Percentiles rank a stretch among this genome's conserved stretches.
Conservation (phyloP, 2,113 vertebrate species). For the Odocoileus hemionus region DNA sequence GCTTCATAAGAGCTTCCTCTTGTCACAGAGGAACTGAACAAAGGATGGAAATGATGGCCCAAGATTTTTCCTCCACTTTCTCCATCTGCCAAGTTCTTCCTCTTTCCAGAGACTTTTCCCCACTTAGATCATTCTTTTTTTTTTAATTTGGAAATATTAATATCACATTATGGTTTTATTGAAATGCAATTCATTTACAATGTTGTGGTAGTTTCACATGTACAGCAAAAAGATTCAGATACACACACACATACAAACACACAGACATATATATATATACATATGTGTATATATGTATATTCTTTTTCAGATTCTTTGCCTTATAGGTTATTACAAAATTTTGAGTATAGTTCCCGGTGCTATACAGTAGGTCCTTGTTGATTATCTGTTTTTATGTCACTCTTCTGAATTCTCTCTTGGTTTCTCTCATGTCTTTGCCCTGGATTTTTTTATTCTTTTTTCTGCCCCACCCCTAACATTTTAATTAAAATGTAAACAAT, state of each 20-base stretch:
- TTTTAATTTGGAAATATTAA: neutral
- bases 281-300: neutral
- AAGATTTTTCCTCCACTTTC: no score
- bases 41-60: neutral
- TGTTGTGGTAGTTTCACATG: neutral
- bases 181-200: neutral
- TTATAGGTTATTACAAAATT: neutral
- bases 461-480: neutral
- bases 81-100: neutral
- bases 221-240: neutral
- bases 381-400: neutral
- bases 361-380: neutral
- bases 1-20: neutral
- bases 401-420: neutral
- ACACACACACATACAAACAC: neutral
- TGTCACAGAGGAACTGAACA: neutral
- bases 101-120: neutral
- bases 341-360: neutral
- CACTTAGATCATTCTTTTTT: neutral
- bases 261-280: rapidly evolving
- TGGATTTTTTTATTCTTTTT: neutral
- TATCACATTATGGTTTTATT: neutral
- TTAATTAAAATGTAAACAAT: neutral
- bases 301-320: neutral
- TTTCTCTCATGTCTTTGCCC: neutral